Percentiles rank a stretch among this genome's conserved stretches.
Conservation (phyloP, 1,140 invertebrate genomes). For the Aricia agestis region DNA sequence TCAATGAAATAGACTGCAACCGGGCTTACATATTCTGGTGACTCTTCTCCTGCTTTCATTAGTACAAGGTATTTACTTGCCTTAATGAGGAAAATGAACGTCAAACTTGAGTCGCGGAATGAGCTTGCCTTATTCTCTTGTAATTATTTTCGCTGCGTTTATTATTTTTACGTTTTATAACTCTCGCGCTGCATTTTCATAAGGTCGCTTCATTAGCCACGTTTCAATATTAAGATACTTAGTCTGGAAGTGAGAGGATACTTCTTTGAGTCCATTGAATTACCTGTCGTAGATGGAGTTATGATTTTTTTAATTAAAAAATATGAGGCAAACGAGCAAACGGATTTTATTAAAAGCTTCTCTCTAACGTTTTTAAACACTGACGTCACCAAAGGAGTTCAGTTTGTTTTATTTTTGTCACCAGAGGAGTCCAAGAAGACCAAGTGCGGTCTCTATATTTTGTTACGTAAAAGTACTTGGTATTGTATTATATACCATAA, state of each 20-base stretch:
- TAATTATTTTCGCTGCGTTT: constrained; percentile 12
- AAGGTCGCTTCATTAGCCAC: constrained; percentile 10
- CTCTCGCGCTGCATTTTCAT: neutral
- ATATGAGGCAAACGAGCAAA: no score
- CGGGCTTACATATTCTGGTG: neutral
- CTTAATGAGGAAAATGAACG: constrained; percentile 15
- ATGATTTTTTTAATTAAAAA: no score
- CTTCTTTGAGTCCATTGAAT: neutral
- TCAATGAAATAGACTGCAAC: neutral
- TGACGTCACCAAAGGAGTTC: no score
- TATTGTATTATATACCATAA: no score
- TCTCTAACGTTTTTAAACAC: no score
- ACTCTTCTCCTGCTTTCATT: constrained; percentile 9
- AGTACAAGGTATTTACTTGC: constrained; percentile 15
- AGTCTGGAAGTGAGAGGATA: neutral
- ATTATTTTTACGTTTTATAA: constrained; percentile 17
- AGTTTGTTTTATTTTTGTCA: no score
- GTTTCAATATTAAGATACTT: constrained; percentile 6
- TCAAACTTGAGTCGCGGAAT: constrained; percentile 10
- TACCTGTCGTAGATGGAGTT: no score
- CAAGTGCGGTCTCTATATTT: no score
- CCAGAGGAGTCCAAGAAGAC: no score
- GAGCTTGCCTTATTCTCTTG: constrained; percentile 15
- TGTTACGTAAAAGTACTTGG: no score
- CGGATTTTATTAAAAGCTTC: no score